Evolutionary conservation across 2,888 invertebrate genomes (phyloP), one percentile per base, ranked within the genome.

Genomic region (Agrochola lychnidis): DNA sequence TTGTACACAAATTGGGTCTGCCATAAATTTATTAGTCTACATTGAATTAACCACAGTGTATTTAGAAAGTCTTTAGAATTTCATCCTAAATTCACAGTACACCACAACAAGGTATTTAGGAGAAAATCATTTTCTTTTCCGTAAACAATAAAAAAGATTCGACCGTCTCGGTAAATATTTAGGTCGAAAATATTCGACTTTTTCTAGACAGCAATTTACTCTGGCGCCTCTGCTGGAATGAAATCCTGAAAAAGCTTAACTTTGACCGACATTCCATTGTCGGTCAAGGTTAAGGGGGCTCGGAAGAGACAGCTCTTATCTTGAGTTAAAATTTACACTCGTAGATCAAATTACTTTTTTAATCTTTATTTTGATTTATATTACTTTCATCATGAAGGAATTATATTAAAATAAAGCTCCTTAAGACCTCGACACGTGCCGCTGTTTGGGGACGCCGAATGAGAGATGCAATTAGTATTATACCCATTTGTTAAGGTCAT

Each of bases 251-350:
- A 67, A 80, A 56, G 67, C 63, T 80, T 70, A 80, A 84, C 62
- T 80, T 84, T 80, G 82, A 71, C 84, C 84, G 81, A 80, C 70
- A 84, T 84, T 84, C 63, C 42, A 42, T 62, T 75, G 63, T 76
- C 45, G 76, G 85, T 67, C 81, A 82, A 82, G 85, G 85, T 66
- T 66, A 66, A 48, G 40, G 70, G 40, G 68, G 48, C 48, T 68
- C 59, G 42, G 42, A 51, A 30, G 16, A 80, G 67, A 82, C 59
- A 70, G 59, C 56, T 56, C 70, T 68, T 70, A 70, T 81, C 69
- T 77, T 51, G 22, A 70, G n/a, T 67, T 83, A 53, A 70, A 83
- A 70, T 84, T 70, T 68, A 66, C 61, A 53, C 51, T 51, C n/a
- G 48, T 25, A 68, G 62, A 84, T 79, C 57, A 68, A 84, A 80